Base-by-base conservation (phyloP, 2,113 vertebrate genomes). In the Syrmaticus mikado region DNA sequence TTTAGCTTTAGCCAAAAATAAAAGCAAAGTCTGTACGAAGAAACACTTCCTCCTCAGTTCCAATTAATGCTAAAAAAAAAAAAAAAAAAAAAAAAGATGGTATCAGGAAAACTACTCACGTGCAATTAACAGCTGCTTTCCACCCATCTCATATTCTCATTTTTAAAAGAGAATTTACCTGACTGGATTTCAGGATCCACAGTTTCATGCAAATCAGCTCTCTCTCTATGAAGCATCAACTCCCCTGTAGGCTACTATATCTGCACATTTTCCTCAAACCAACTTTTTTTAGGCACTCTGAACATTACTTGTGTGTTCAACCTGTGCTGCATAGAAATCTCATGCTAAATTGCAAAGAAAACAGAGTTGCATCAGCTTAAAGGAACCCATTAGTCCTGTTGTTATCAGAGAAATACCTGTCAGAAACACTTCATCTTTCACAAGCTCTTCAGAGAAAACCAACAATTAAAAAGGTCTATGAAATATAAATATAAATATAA, bases 1-100 rank as follows among this genome's bases (percentile, higher is more conserved):
- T 95, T 87, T 80, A 85, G 82, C 74, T 71, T 91, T 64, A 64
- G 88, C 85, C 94, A 90, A 92, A 91, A 91, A 34, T 27, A 80
- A 93, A 91, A 50, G 45, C 50, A 78, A 82, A 73, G 67, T 73
- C n/a, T 62, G 65, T 77, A 85, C 74, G 71, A 91, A 87, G 71
- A 87, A 77, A 82, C 24, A 74, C 76, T 90, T 94, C 93, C 74
- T 94, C 72, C 80, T 83, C 38, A 40, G 67, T 85, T 93, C 68
- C 32, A 95, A 83, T 68, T 83, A 94, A 77, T 81, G 65, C 28
- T 92, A 89, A 93, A 79, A 34, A 36, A 79, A 34, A 36, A 62
- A 34, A 36, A 79, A 34, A 36, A 62, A 58, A 64, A 75, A 36
- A 36, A 70, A 53, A 65, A 75, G 65, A 85, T 13, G 14, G 64